A percentile compares a stretch with the other conserved stretches of the same genome.
Conservation (phyloP, 2,113 vertebrate genomes). For the Xerus inauris region DNA sequence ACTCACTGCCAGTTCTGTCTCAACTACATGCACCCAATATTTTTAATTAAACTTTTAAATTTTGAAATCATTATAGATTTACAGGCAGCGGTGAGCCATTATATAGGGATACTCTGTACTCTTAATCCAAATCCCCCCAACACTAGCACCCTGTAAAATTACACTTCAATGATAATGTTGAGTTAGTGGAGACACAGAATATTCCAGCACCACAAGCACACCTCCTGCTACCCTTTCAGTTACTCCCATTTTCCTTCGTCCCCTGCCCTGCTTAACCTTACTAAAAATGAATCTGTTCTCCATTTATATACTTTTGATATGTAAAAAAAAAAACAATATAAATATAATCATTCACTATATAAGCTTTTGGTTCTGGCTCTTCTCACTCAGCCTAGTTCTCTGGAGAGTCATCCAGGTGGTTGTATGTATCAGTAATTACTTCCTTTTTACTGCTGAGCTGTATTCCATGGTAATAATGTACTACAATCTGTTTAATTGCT, state of each 20-base stretch:
- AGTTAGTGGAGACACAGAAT: too few species aligned
- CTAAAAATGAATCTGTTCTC: neutral
- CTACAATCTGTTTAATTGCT: neutral
- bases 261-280: neutral
- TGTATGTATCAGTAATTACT: neutral
- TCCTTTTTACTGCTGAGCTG: neutral
- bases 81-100: too few species aligned
- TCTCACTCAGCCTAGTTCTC: neutral
- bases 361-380: too few species aligned
- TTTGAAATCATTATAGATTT: neutral
- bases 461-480: neutral
- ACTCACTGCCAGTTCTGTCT: too few species aligned
- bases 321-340: neutral
- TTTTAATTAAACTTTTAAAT: neutral
- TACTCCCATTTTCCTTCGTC: neutral
- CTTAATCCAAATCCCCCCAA: neutral
- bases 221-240: neutral
- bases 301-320: neutral
- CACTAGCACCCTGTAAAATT: neutral
- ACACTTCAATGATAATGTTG: neutral
- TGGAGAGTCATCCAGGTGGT: neutral
- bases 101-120: too few species aligned
- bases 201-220: neutral
- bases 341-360: neutral
- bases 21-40: neutral